Evolutionary conservation across 1,140 invertebrate genomes (phyloP).

Genomic region (Melipona quadrifasciata): DNA sequence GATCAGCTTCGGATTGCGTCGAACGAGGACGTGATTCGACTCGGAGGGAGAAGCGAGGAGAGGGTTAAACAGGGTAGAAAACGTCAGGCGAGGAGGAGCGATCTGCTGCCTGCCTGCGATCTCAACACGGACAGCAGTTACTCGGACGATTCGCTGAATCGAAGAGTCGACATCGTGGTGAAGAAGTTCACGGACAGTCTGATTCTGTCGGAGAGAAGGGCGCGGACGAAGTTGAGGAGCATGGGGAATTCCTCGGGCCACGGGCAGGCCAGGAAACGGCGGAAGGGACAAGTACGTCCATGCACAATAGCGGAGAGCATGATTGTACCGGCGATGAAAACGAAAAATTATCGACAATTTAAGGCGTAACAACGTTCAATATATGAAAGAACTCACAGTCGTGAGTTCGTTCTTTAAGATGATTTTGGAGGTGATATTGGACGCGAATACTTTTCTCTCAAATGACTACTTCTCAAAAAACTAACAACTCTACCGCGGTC

Average conservation of each 20-base stretch:
- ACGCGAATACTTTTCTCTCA: too few relatives aligned
- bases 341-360: too few relatives aligned
- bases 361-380: too few relatives aligned
- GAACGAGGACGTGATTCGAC: neutral
- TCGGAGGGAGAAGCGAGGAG: neutral
- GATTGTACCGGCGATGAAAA: too few relatives aligned
- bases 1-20: conserved; percentile 5
- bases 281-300: conserved; percentile 9
- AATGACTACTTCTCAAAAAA: too few relatives aligned
- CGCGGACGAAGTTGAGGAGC: conserved; percentile 47
- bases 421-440: too few relatives aligned
- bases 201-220: conserved; percentile 71
- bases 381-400: too few relatives aligned
- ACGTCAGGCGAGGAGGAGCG: neutral
- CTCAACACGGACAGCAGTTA: conserved; percentile 42
- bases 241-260: conserved; percentile 4
- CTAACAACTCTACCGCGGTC: too few relatives aligned
- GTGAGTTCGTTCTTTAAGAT: too few relatives aligned
- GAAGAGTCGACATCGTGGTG: conserved; percentile 70
- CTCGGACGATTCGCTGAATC: conserved; percentile 67
- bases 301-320: too few relatives aligned
- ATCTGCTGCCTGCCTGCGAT: conserved; percentile 41
- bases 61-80: neutral
- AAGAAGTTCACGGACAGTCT: conserved; percentile 73
- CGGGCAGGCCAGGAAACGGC: conserved; percentile 1